Conservation (phyloP, 30 jellyfish, hydroid and myxozoan species). For the Hydractinia echinata region DNA sequence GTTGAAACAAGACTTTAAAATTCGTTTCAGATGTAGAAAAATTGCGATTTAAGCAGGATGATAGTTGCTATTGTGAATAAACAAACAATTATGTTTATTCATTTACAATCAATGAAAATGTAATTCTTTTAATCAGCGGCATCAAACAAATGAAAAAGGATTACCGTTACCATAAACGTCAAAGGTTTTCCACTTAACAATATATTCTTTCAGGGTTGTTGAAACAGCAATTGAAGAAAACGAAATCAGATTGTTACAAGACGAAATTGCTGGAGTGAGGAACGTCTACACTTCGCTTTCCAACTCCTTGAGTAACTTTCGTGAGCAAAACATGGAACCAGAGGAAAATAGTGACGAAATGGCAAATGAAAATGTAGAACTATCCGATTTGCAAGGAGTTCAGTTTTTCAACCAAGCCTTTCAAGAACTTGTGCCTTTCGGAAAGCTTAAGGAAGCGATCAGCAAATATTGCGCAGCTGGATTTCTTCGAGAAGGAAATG, state of each 20-base stretch:
- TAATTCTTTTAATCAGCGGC: too few species aligned
- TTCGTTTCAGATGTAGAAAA: too few species aligned
- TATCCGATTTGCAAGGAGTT: background rate
- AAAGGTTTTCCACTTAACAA: background rate
- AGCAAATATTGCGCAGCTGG: constrained; percentile 9
- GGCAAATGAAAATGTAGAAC: too few species aligned
- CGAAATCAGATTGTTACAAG: background rate
- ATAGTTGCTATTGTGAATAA: too few species aligned
- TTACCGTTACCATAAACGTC: too few species aligned
- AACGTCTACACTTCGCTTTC: background rate
- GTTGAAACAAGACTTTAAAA: too few species aligned
- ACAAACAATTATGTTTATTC: too few species aligned
- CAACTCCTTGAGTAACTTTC: background rate
- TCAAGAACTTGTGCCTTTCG: constrained; percentile 4
- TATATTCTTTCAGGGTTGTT: background rate
- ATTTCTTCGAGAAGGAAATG: background rate
- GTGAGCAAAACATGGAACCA: background rate
- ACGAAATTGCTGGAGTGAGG: background rate
- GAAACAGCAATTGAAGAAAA: background rate
- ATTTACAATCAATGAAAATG: too few species aligned
- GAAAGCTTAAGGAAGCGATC: background rate
- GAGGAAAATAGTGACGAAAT: background rate
- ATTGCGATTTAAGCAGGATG: too few species aligned
- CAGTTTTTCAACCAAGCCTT: background rate
- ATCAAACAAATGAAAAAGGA: too few species aligned